phyloP scores from a whole-genome alignment of 2,888 invertebrate species.

The Eupeodes latifasciatus region DNA sequence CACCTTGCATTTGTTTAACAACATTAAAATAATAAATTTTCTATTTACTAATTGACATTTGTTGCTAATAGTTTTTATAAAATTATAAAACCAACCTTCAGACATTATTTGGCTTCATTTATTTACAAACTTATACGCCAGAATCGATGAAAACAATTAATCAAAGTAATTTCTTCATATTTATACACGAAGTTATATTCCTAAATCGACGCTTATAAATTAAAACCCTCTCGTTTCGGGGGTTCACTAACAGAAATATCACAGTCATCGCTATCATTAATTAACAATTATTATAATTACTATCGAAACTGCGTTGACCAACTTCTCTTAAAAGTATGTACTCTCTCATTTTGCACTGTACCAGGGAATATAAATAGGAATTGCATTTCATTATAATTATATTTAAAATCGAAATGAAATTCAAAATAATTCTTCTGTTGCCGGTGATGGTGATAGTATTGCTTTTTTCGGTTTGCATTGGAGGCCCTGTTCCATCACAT shows the following conservation, averaged over 20 bases:
- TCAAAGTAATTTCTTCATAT: too few relatives aligned
- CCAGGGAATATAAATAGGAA: constrained; percentile 46
- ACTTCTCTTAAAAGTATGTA: constrained; percentile 7
- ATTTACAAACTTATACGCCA: too few relatives aligned
- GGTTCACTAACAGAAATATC: constrained; percentile 21
- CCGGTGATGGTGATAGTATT: constrained; percentile 6
- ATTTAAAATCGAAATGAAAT: constrained; percentile 49
- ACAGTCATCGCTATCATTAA: constrained; percentile 3
- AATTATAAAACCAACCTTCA: background rate
- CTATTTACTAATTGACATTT: background rate
- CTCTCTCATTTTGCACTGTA: constrained; percentile 15
- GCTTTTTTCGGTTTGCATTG: constrained; percentile 32
- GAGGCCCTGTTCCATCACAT: constrained; percentile 21
- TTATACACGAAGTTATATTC: background rate
- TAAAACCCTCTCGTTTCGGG: constrained; percentile 35
- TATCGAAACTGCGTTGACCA: constrained; percentile 10
- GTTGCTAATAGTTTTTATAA: background rate
- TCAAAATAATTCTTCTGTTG: constrained; percentile 42
- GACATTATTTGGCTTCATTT: too few relatives aligned
- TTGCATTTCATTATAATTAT: constrained; percentile 38
- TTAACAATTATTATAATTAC: background rate
- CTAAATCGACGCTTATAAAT: background rate
- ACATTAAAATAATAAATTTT: background rate
- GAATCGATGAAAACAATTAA: too few relatives aligned
- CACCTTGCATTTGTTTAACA: background rate